Base-by-base conservation (phyloP, 1,140 invertebrate species). In the Rhyzopertha dominica region DNA sequence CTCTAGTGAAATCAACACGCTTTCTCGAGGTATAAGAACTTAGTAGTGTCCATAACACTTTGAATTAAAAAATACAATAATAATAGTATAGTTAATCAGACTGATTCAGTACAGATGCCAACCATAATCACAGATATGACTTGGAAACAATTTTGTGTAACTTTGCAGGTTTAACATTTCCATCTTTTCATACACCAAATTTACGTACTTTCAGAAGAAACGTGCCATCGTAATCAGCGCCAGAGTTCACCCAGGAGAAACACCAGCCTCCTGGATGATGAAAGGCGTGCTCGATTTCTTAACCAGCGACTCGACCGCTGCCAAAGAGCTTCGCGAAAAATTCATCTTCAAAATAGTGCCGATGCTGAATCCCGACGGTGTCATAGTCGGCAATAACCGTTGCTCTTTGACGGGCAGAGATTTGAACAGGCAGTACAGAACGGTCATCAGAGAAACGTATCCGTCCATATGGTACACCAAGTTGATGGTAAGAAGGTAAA, bases 311-410 rank as follows among this genome's bases (percentile, higher is more conserved):
- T 79, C 82, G 0, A 77, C 75, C 53, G 79, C 83, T 57, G 85
- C 86, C 2, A 79, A 79, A 58, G 82, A 87, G 61, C 70, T 98
- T n/a, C 75, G 93, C 30, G 87, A 94, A 58, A 85, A 87, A 63
- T 96, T 92, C 70, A 90, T 97, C 49, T 97, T 98, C 66, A 97
- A 97, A 72, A 66, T 97, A 37, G 85, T 98, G 49, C 93, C 94
- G 31, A 94, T 95, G 87, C 65, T 95, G 16, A 98, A 98, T 72
- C 93, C 93, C 1, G 94, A 98, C 68, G 94, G 94, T 4, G 91
- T 95, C 0, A 90, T 93, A 59, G 92, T 95, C 32, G 94, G 94
- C 13, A 95, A 91, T 61, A 90, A 90, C 61, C 74, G 90, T 17
- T 93, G 90, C 62, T 94, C 89, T 9, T 67, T 95, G 43, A 84